Evolutionary conservation across 64 coral and sea anemone species (phyloP).

Genomic region (Porites lutea): DNA sequence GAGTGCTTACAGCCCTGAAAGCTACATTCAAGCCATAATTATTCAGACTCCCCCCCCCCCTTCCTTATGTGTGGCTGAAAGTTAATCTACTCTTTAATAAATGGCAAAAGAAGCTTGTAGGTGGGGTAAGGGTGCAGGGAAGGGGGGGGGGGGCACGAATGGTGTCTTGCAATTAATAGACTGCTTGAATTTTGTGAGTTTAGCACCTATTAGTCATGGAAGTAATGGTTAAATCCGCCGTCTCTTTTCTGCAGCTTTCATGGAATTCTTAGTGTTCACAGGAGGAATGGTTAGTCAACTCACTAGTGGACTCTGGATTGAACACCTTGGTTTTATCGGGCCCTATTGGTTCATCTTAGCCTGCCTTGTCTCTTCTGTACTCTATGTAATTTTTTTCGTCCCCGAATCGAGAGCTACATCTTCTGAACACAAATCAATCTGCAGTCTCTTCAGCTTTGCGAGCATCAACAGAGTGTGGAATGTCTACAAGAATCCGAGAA

Average conservation of each 20-base stretch:
- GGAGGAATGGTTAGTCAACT: constrained; percentile 58
- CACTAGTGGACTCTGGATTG: constrained; percentile 49
- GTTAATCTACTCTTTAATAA: not conserved
- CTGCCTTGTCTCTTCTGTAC: not conserved
- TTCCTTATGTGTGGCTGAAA: too few species aligned
- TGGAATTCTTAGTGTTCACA: constrained; percentile 44
- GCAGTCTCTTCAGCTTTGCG: constrained; percentile 34
- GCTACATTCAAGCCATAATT: too few species aligned
- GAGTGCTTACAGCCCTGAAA: too few species aligned
- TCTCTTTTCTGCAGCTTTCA: constrained; percentile 18
- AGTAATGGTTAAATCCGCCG: not conserved
- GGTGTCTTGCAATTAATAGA: too few species aligned
- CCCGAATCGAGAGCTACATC: constrained; percentile 34
- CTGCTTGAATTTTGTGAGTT: not conserved
- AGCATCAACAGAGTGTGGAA: constrained; percentile 43
- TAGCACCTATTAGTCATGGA: too few species aligned
- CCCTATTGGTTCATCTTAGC: constrained; percentile 66
- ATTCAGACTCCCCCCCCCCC: too few species aligned
- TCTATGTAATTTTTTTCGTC: constrained; percentile 42
- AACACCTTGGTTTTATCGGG: constrained; percentile 49
- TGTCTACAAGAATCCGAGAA: constrained; percentile 25
- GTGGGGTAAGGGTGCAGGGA: too few species aligned
- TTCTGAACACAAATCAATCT: not conserved
- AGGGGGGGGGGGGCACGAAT: too few species aligned
- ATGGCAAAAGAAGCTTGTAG: too few species aligned